Evolutionary conservation across 2,888 invertebrate genomes (phyloP).

Genomic region (Macroteleia sp.): DNA sequence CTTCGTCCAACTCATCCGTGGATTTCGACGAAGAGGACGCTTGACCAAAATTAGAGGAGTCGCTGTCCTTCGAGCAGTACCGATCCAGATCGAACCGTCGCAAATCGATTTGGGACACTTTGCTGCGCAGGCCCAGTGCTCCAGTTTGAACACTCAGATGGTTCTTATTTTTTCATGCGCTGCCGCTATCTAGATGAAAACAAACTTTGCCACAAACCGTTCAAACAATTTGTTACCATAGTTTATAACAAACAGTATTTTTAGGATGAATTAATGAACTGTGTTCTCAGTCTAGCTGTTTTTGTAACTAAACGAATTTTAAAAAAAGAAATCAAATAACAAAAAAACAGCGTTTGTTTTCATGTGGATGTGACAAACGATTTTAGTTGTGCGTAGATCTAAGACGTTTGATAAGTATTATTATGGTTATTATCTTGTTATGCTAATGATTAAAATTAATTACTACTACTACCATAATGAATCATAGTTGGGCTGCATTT

Average conservation of each 20-base stretch:
- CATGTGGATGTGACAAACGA: not conserved
- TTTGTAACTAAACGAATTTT: no score
- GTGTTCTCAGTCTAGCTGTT: no score
- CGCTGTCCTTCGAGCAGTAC: constrained; percentile 71
- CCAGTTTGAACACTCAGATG: constrained; percentile 71
- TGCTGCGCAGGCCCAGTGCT: constrained; percentile 78
- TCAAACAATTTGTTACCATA: not conserved
- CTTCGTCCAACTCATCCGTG: constrained; percentile 86
- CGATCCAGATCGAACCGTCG: constrained; percentile 67
- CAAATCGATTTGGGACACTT: constrained; percentile 75
- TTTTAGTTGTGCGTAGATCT: constrained; percentile 4
- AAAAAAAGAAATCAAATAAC: no score
- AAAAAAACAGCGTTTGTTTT: no score
- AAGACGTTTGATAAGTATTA: constrained; percentile 38
- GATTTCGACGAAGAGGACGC: constrained; percentile 81
- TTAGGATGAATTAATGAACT: not conserved
- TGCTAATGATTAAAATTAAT: constrained; percentile 12
- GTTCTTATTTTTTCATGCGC: no score
- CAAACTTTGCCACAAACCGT: no score
- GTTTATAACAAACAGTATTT: constrained; percentile 10
- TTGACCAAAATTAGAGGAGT: constrained; percentile 76
- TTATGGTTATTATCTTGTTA: constrained; percentile 11
- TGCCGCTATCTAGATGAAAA: no score
- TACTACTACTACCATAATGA: not conserved
- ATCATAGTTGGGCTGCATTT: constrained; percentile 23